Base-by-base conservation (phyloP, 2,797 vertebrate genomes). In the Myotis vivesi region DNA sequence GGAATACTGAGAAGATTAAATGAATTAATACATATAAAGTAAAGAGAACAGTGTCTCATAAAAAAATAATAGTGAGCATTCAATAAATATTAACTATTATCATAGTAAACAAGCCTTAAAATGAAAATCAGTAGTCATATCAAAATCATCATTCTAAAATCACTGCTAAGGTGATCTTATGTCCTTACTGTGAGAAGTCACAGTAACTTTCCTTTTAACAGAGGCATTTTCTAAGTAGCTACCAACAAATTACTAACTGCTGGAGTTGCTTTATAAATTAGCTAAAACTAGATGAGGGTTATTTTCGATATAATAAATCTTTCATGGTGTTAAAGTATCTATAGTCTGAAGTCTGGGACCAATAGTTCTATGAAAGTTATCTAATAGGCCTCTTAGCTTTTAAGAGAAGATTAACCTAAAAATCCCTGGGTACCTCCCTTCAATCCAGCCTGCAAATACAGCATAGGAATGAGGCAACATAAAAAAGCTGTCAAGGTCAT, bases 71-170 rank as follows among this genome's bases (percentile, higher is more conserved):
- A 81, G 19, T 19, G 77, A 91, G 41, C 13, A 72, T 36, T 55
- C n/a, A 59, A 30, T 59, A 86, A 87, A 23, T 64, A 81, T 44
- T 72, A 77, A 12, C 28, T 95, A 28, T 66, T 71, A 44, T 72
- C 38, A 87, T 2, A 90, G 44, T 62, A 9, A 84, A 73, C 8
- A 89, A 79, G 46, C 25, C 30, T 55, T 62, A 46, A 95, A 81
- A 30, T 68, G 17, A 73, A 46, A 55, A 73, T 73, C 69, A n/a
- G 38, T 55, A 64, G 71, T 25, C 38, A 10, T 28, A 73, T 33
- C 71, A 62, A 88, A 91, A n/a, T 9, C 5, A 69, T 15, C 66
- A 68, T 25, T 80, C 53, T 53, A 76, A 95, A 95, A 92, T 73
- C 20, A 41, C 62, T 73, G 57, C 0, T 44, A 16, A 33, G 23